Percentiles rank a stretch among this genome's conserved stretches.
Evolutionary conservation across 2,113 vertebrate species (phyloP).

Genomic region (Perognathus longimembris): DNA sequence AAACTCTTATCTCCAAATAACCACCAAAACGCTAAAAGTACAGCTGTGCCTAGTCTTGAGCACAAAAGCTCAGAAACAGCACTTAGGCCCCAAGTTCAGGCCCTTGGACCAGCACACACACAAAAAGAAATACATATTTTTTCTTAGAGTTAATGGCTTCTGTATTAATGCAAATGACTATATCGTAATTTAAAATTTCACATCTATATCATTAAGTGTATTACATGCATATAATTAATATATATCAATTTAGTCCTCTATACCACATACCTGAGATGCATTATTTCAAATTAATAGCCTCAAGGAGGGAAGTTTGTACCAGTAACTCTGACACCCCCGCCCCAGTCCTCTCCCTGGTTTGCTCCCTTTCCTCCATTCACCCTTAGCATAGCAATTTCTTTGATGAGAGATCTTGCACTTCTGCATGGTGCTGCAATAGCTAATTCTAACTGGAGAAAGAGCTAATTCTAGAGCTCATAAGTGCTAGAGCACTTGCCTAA

Average conservation of each 20-base stretch:
- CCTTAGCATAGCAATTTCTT: neutral
- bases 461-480: constrained; percentile 52
- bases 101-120: too few relatives aligned
- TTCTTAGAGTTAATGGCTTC: neutral
- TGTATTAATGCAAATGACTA: constrained; percentile 10
- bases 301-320: neutral
- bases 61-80: too few relatives aligned
- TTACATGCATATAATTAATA: neutral
- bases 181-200: constrained; percentile 21
- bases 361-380: neutral
- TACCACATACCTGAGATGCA: neutral
- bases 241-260: neutral
- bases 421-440: constrained; percentile 37
- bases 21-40: too few relatives aligned
- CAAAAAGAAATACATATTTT: neutral
- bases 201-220: neutral
- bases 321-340: neutral
- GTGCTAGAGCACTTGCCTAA: constrained; percentile 52
- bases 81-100: too few relatives aligned
- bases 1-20: too few relatives aligned
- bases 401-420: constrained; percentile 48
- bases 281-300: constrained; percentile 4
- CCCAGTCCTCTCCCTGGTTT: neutral
- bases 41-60: too few relatives aligned
- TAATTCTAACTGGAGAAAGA: constrained; percentile 55